These are phyloP conservation scores for Spilosoma lubricipeda DNA, from an alignment of 2,888 invertebrate species.

Conservation along the genomic window DNA sequence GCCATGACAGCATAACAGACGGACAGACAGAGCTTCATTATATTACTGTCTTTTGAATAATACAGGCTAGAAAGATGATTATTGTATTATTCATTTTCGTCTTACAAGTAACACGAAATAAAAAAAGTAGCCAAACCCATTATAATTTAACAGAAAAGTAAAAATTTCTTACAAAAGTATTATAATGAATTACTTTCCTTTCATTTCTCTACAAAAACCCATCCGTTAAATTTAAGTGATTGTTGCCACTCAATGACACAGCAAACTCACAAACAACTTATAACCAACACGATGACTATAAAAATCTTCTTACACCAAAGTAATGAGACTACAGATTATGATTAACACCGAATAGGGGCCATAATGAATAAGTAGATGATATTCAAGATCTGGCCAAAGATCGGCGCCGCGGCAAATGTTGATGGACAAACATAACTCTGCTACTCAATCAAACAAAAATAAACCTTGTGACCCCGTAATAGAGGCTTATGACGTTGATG, in stretches of 20 bases:
- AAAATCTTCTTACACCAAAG: slow-evolving; percentile 63
- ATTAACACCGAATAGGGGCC: slow-evolving; percentile 82
- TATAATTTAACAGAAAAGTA: not conserved
- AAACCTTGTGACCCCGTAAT: slow-evolving; percentile 38
- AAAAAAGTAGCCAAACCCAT: not conserved
- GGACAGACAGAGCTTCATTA: too few relatives aligned
- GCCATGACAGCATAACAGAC: too few relatives aligned
- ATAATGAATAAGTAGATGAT: slow-evolving; percentile 85
- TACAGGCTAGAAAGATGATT: too few relatives aligned
- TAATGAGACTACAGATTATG: slow-evolving; percentile 78
- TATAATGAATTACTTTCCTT: slow-evolving; percentile 24
- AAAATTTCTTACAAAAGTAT: not conserved
- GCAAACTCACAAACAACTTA: slow-evolving; percentile 60
- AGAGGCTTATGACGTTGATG: slow-evolving; percentile 26
- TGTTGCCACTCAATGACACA: slow-evolving; percentile 56
- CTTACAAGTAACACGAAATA: not conserved
- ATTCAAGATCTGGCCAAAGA: slow-evolving; percentile 81
- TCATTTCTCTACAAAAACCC: slow-evolving; percentile 37
- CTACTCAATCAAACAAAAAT: slow-evolving; percentile 42
- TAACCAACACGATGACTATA: slow-evolving; percentile 62
- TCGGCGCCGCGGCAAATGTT: slow-evolving; percentile 81
- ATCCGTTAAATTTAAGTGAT: slow-evolving; percentile 50
- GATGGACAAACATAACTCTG: slow-evolving; percentile 49
- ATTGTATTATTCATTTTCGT: too few relatives aligned
- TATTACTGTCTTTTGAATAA: too few relatives aligned